phyloP scores from a whole-genome alignment of 1,140 invertebrate species.

The Platyscapa corneri region DNA sequence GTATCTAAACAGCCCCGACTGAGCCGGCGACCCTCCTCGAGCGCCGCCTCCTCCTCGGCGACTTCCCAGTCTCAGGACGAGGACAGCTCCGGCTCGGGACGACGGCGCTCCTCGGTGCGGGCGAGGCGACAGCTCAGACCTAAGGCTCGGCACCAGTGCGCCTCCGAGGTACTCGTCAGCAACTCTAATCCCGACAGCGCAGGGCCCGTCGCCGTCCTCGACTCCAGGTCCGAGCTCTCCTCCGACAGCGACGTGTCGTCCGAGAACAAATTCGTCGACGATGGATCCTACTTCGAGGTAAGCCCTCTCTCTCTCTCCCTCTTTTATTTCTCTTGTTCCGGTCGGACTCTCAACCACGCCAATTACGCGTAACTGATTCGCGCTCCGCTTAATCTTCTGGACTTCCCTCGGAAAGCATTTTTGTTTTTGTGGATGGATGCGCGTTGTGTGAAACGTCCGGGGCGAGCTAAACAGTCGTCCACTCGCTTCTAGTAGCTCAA shows the following conservation, averaged over 20 bases:
- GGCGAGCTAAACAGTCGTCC: no score
- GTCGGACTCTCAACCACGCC: no score
- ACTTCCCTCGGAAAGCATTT: no score
- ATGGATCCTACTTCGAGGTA: conserved; percentile 75
- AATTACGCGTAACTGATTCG: no score
- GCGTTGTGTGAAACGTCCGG: no score
- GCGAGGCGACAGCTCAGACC: conserved; percentile 19
- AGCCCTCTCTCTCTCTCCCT: not conserved
- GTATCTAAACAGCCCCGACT: conserved; percentile 80
- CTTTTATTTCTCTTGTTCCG: no score
- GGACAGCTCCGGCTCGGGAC: not conserved
- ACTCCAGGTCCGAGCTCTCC: conserved; percentile 57
- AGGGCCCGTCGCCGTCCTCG: conserved; percentile 46
- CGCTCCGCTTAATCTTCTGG: no score
- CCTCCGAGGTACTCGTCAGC: not conserved
- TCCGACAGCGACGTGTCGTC: conserved; percentile 71
- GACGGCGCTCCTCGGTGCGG: conserved; percentile 6
- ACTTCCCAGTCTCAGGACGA: conserved; percentile 25
- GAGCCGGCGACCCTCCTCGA: conserved; percentile 21
- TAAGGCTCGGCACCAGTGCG: not conserved
- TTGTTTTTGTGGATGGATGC: no score
- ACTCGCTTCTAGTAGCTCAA: no score
- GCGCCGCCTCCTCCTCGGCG: not conserved
- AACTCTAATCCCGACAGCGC: conserved; percentile 1
- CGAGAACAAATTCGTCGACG: conserved; percentile 68